Conservation (phyloP, 2,888 invertebrate species). For the Lathronympha strigana region DNA sequence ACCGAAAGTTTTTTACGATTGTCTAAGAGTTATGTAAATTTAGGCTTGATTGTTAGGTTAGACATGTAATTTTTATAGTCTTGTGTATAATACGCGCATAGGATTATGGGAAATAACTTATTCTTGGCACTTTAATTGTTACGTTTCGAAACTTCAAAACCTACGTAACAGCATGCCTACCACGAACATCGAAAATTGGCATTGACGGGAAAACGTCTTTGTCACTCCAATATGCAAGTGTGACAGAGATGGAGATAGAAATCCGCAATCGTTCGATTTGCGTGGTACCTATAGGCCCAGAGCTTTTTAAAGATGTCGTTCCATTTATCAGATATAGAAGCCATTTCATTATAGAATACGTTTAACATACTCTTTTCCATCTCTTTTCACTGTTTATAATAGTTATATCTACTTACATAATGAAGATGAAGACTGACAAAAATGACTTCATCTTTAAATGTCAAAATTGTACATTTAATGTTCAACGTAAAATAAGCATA, state of each 20-base stretch:
- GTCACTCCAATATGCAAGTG: too few relatives aligned
- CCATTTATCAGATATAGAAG: not conserved
- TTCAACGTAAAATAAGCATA: too few relatives aligned
- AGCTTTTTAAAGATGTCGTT: not conserved
- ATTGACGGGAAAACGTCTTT: too few relatives aligned
- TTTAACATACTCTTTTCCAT: too few relatives aligned
- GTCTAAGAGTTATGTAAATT: slow-evolving; percentile 13
- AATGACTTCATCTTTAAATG: too few relatives aligned
- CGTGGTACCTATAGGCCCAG: not conserved
- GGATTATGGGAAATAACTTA: not conserved
- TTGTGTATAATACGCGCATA: not conserved
- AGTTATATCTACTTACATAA: not conserved
- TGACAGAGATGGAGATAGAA: too few relatives aligned
- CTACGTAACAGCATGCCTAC: not conserved
- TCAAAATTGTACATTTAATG: too few relatives aligned
- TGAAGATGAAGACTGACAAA: too few relatives aligned
- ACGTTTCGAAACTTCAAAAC: not conserved
- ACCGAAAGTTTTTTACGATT: slow-evolving; percentile 27
- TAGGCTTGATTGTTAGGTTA: slow-evolving; percentile 13
- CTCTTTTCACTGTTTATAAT: too few relatives aligned
- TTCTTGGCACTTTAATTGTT: not conserved
- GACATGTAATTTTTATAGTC: slow-evolving; percentile 1
- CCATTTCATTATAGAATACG: too few relatives aligned
- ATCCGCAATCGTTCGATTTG: too few relatives aligned
- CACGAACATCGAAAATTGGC: too few relatives aligned